These are phyloP conservation scores for Holothuria scabra DNA, from an alignment of 53 echinoderm and acorn worm genomes.

Conservation along the genomic window DNA sequence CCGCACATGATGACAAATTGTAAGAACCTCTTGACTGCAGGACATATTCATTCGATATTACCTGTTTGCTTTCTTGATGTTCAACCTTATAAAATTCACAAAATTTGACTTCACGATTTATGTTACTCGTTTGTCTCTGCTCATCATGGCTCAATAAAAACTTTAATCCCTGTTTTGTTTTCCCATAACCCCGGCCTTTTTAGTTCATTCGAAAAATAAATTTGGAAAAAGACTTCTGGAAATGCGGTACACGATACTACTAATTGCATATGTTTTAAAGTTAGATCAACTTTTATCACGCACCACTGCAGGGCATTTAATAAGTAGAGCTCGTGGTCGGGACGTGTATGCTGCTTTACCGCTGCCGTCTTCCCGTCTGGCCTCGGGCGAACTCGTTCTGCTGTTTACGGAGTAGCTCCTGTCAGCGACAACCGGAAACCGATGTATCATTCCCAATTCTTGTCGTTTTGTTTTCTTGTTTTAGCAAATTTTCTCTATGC, in stretches of 20 bases:
- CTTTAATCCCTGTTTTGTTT: slow-evolving; percentile 21
- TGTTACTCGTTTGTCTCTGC: background rate
- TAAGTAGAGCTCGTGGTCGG: slow-evolving; percentile 42
- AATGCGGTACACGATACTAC: slow-evolving; percentile 46
- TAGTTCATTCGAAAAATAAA: slow-evolving; percentile 29
- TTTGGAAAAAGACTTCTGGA: slow-evolving; percentile 32
- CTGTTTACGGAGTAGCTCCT: slow-evolving; percentile 28
- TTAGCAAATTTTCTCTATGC: slow-evolving; percentile 33
- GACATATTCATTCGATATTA: too few species aligned
- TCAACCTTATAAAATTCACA: too few species aligned
- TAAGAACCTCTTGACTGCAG: too few species aligned
- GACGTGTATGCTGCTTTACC: slow-evolving; percentile 25
- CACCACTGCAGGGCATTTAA: slow-evolving; percentile 23
- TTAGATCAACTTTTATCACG: slow-evolving; percentile 43
- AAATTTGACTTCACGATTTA: slow-evolving; percentile 20
- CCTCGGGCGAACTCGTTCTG: slow-evolving; percentile 36
- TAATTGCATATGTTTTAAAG: slow-evolving; percentile 47
- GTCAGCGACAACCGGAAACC: slow-evolving; percentile 39
- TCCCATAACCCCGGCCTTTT: slow-evolving; percentile 38
- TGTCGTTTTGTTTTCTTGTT: slow-evolving; percentile 14
- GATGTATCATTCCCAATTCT: slow-evolving; percentile 44
- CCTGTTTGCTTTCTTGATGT: too few species aligned
- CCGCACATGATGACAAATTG: too few species aligned
- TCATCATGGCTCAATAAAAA: slow-evolving; percentile 40
- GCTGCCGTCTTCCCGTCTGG: slow-evolving; percentile 14